These are phyloP conservation scores for Capreolus pygargus DNA, from an alignment of 2,113 vertebrate genomes.

Conservation along the genomic window DNA sequence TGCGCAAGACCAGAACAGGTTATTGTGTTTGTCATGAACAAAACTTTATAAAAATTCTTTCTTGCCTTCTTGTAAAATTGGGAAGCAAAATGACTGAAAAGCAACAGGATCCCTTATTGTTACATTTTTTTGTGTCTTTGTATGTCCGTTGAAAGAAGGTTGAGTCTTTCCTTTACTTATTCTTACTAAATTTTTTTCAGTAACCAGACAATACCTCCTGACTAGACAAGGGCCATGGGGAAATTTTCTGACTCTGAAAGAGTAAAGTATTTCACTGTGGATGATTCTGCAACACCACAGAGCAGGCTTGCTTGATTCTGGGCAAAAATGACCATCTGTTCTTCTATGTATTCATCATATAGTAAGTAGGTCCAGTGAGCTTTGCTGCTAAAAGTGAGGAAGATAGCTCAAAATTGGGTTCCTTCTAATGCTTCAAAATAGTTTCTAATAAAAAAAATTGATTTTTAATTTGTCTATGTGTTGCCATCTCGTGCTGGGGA, in stretches of 20 bases:
- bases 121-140: not conserved
- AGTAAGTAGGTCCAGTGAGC: not conserved
- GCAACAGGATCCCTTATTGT: not conserved
- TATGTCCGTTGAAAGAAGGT: not conserved
- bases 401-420: conserved; percentile 5
- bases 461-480: conserved; percentile 63
- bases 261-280: conserved; percentile 15
- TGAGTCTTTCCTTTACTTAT: not conserved
- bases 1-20: conserved; percentile 27
- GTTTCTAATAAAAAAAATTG: conserved; percentile 60
- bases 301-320: not conserved
- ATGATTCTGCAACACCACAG: not conserved
- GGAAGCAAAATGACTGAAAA: not conserved
- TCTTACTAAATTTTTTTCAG: conserved; percentile 17
- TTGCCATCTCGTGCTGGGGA: not conserved
- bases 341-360: not conserved
- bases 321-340: not conserved
- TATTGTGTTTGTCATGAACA: conserved; percentile 30
- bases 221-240: not conserved
- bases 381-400: conserved; percentile 33
- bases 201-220: not conserved
- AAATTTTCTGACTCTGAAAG: not conserved
- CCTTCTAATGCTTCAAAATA: conserved; percentile 52
- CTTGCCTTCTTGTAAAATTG: conserved; percentile 45
- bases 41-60: not conserved